Percentiles rank a stretch among this genome's conserved stretches.
These are phyloP conservation scores for Dicranocentrus wangi DNA, from an alignment of 2,888 invertebrate species.

Conservation along the genomic window DNA sequence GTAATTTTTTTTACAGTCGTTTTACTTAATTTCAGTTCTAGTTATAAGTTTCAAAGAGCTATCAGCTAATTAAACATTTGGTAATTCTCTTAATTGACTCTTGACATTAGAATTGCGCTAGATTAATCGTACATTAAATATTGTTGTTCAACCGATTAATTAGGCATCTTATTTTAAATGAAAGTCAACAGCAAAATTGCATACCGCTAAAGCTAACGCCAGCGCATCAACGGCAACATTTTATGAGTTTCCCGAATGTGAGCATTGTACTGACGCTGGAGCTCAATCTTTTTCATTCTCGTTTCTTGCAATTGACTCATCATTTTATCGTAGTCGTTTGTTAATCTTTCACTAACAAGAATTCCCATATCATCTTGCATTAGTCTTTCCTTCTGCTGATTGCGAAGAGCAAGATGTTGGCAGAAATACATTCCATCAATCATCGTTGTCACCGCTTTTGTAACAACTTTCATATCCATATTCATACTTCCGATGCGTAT, in stretches of 20 bases:
- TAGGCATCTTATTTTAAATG: too few species aligned
- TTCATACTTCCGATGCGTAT: background rate
- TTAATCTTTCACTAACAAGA: background rate
- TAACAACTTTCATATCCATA: background rate
- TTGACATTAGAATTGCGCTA: too few species aligned
- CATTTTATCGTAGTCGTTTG: slow-evolving; percentile 20
- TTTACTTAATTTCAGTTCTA: too few species aligned
- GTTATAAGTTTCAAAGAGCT: too few species aligned
- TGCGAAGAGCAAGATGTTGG: background rate
- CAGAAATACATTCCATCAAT: slow-evolving; percentile 35
- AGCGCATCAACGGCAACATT: background rate
- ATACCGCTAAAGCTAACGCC: background rate
- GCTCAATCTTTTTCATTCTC: background rate
- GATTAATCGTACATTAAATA: too few species aligned
- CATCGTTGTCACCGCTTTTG: background rate
- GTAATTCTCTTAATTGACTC: too few species aligned
- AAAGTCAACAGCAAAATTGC: too few species aligned
- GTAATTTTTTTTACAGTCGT: too few species aligned
- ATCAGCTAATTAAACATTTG: too few species aligned
- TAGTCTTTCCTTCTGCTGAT: background rate
- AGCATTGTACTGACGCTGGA: slow-evolving; percentile 26
- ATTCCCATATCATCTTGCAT: slow-evolving; percentile 26
- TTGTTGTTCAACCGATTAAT: too few species aligned
- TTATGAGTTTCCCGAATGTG: slow-evolving; percentile 33
- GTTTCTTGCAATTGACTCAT: background rate